A percentile compares a stretch with the other conserved stretches of the same genome.
Conservation (phyloP, 2,797 vertebrate species). For the Loriculus beryllinus region DNA sequence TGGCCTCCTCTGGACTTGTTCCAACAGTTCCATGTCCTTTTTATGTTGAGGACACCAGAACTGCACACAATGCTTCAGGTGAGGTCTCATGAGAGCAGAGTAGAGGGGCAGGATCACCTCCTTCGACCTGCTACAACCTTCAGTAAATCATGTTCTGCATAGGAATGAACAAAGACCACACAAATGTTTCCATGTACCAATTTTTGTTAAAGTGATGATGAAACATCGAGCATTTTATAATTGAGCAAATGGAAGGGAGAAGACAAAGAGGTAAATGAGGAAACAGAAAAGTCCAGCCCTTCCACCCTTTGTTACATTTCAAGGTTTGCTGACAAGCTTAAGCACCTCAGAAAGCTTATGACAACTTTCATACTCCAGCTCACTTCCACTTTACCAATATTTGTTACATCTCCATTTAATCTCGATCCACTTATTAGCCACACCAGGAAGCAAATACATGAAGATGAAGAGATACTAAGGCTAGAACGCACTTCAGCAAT, state of each 20-base stretch:
- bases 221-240: not conserved
- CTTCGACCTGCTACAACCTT: not conserved
- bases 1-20: too few relatives aligned
- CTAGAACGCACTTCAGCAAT: not conserved
- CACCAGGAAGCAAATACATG: not conserved
- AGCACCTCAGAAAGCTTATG: not conserved
- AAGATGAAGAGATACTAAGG: not conserved
- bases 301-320: not conserved
- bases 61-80: too few relatives aligned
- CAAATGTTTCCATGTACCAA: not conserved
- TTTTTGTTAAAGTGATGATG: not conserved
- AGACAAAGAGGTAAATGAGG: not conserved
- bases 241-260: not conserved
- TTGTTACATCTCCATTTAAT: not conserved
- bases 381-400: not conserved
- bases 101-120: too few relatives aligned
- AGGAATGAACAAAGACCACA: not conserved
- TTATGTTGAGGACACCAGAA: too few relatives aligned
- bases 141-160: not conserved
- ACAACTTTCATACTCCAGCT: not conserved
- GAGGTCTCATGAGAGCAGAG: too few relatives aligned
- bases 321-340: not conserved
- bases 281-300: not conserved
- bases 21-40: too few relatives aligned
- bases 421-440: not conserved